A percentile compares a stretch with the other conserved stretches of the same genome.
These are phyloP conservation scores for Eidolon helvum DNA, from an alignment of 2,113 vertebrate genomes.

Conservation along the genomic window DNA sequence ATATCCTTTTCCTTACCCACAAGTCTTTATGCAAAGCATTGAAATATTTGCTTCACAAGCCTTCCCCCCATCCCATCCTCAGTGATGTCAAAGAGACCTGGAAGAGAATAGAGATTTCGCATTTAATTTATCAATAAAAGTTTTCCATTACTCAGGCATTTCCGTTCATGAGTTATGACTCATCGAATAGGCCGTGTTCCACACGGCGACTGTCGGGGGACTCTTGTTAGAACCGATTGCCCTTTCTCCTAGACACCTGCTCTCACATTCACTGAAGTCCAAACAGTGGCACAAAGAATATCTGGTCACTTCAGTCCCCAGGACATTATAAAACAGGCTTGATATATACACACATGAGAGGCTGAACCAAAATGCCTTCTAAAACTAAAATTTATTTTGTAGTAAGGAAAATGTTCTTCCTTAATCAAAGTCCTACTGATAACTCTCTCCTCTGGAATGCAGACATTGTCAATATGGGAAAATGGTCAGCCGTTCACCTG, in stretches of 20 bases:
- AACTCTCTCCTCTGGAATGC: not conserved
- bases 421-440: not conserved
- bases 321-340: constrained; percentile 51
- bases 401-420: not conserved
- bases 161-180: not conserved
- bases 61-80: not conserved
- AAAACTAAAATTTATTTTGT: not conserved
- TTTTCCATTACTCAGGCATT: not conserved
- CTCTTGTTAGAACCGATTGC: not conserved
- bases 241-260: not conserved
- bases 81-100: not conserved
- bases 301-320: not conserved
- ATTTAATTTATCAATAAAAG: not conserved
- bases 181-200: not conserved
- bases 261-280: not conserved
- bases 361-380: not conserved
- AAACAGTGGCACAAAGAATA: not conserved
- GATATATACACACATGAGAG: not conserved
- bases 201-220: not conserved
- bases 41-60: not conserved
- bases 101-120: not conserved
- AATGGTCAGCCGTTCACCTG: constrained; percentile 48
- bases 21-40: not conserved
- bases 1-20: not conserved
- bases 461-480: not conserved